These are phyloP conservation scores for Psephotus haematonotus DNA, from an alignment of 2,113 vertebrate genomes.

Conservation along the genomic window DNA sequence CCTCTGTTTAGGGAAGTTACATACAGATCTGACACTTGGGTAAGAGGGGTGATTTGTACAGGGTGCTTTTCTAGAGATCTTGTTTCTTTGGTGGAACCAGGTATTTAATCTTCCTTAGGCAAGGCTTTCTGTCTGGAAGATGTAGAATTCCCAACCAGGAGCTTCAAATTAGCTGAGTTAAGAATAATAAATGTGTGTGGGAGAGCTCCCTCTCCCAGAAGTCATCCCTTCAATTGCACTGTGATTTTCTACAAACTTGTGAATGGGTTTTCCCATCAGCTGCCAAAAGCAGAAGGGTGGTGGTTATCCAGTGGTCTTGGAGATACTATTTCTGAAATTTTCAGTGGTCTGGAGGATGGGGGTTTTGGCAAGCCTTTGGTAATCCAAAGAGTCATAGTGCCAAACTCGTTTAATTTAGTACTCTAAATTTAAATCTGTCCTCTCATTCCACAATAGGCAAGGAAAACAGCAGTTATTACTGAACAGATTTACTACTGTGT, in stretches of 20 bases:
- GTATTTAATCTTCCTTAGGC: background rate
- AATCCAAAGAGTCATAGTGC: background rate
- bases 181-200: background rate
- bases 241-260: background rate
- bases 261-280: fast-evolving
- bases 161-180: background rate
- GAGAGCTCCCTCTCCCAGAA: background rate
- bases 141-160: background rate
- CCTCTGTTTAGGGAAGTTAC: background rate
- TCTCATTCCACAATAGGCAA: fast-evolving
- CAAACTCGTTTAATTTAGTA: background rate
- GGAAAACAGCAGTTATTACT: background rate
- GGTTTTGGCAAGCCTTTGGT: background rate
- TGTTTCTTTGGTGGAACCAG: background rate
- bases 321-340: background rate
- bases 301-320: background rate
- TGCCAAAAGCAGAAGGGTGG: background rate
- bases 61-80: background rate
- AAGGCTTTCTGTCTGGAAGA: background rate
- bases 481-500: background rate
- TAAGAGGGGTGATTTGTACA: background rate
- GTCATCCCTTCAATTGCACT: background rate
- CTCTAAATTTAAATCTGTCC: background rate
- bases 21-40: fast-evolving
- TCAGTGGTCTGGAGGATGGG: background rate